Conservation (phyloP, 2,888 invertebrate species). For the Neocrepidodera transversa region DNA sequence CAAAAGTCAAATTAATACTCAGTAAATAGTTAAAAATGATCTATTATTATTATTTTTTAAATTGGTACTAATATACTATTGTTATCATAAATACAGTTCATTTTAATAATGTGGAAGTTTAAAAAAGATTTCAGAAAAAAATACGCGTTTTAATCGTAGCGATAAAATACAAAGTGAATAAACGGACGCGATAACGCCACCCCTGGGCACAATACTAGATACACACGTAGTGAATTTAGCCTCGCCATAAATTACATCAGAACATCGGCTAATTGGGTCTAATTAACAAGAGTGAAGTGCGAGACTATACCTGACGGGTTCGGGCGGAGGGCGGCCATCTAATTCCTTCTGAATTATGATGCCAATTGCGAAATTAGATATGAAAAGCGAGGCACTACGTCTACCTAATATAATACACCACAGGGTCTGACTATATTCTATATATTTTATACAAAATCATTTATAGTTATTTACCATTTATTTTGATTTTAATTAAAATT, state of each 20-base stretch:
- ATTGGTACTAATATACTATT: no score
- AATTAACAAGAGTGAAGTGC: slow-evolving; percentile 48
- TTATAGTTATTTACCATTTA: no score
- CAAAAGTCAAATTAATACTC: no score
- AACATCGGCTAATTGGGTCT: slow-evolving; percentile 46
- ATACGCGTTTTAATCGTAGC: no score
- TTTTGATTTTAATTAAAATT: no score
- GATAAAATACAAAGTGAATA: no score
- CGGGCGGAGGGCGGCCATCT: slow-evolving; percentile 20
- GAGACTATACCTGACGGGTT: slow-evolving; percentile 39
- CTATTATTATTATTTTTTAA: no score
- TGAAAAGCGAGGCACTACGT: slow-evolving; percentile 41
- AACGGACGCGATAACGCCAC: slow-evolving; percentile 15
- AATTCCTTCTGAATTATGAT: slow-evolving; percentile 56
- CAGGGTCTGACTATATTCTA: slow-evolving; percentile 11
- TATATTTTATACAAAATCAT: no score
- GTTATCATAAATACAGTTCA: no score
- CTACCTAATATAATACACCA: slow-evolving; percentile 4
- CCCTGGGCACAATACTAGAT: slow-evolving; percentile 34
- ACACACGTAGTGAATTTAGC: slow-evolving; percentile 44
- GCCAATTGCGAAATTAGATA: slow-evolving; percentile 60
- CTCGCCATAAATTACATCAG: slow-evolving; percentile 57
- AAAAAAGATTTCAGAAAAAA: no score
- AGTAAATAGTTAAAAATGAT: no score
- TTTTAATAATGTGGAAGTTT: no score